Percentiles rank a stretch among this genome's conserved stretches.
These are phyloP conservation scores for Lates japonicus DNA, from an alignment of 2,797 vertebrate species.

Conservation along the genomic window DNA sequence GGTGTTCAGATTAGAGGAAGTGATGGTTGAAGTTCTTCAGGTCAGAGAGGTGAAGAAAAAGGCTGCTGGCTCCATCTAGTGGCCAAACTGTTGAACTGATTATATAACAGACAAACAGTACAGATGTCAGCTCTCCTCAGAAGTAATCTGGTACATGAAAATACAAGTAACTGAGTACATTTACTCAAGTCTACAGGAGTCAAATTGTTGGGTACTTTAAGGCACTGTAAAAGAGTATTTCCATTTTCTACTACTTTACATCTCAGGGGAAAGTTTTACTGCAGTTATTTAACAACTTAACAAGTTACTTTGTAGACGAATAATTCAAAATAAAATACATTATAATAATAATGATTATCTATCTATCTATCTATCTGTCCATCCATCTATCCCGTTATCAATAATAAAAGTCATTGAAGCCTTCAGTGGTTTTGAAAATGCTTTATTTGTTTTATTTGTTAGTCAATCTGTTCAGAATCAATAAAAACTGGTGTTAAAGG, in stretches of 20 bases:
- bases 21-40: neutral
- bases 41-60: neutral
- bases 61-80: neutral
- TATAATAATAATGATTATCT: too few species aligned
- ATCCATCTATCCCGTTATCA: too few species aligned
- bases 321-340: too few species aligned
- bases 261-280: too few species aligned
- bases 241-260: neutral
- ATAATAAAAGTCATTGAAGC: neutral
- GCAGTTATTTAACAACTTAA: neutral
- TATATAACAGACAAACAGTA: neutral
- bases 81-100: neutral
- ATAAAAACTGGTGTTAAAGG: neutral
- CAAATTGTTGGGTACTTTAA: neutral
- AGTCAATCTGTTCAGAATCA: neutral
- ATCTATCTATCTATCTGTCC: too few species aligned
- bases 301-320: neutral
- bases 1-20: neutral
- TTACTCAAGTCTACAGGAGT: neutral
- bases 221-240: neutral
- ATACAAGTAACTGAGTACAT: too few species aligned
- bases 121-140: neutral
- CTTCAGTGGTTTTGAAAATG: conserved; percentile 23
- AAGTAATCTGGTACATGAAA: neutral
- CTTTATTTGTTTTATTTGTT: conserved; percentile 62